Base-by-base conservation (phyloP, 2,797 vertebrate genomes). In the Neoniphon sammara region DNA sequence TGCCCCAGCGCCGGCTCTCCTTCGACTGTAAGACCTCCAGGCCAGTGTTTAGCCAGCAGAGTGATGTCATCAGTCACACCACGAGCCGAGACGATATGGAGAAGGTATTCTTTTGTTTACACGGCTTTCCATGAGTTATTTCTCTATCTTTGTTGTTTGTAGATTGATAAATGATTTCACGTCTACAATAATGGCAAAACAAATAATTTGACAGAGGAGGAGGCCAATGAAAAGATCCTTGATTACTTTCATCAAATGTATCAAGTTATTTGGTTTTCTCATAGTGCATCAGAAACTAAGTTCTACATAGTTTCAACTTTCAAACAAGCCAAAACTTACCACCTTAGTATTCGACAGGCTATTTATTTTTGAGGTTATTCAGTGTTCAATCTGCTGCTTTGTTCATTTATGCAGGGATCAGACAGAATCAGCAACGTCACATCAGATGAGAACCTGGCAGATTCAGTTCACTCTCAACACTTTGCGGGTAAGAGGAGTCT, bases 401-500 rank as follows among this genome's bases (percentile, higher is more conserved):
- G 8, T 63, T 65, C 46, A 86, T 50, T 80, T 75, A 47, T 31
- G 56, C 89, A 95, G 90, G 94, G 88, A 82, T 91, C 93, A 0
- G 94, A 96, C 1, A 86, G 94, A 68, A 91, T 90, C 46, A 91
- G 93, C 66, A 95, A 91, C 75, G 94, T 96, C 14, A 95, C 96
- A 0, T 94, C 96, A 0, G 96, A 97, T 27, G 96, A 97, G 81
- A 95, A 94, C 75, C 86, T 98, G n/a, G 87, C 94, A 0, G 96
- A 96, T 58, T 89, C 94, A 0, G 94, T 96, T 76, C 93, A 94
- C 59, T 90, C 95, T 11, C 92, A 97, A 21, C 96, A 95, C 85
- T 98, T 99, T 66, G 94, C 96, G 84, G 96, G 97, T 97, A 83
- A 89, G 86, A 87, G 2, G 23, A 5, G 31, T 54, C 25, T 23